Base-by-base conservation (phyloP, 35 echinoderm and acorn worm genomes). In the Chiridota heheva region DNA sequence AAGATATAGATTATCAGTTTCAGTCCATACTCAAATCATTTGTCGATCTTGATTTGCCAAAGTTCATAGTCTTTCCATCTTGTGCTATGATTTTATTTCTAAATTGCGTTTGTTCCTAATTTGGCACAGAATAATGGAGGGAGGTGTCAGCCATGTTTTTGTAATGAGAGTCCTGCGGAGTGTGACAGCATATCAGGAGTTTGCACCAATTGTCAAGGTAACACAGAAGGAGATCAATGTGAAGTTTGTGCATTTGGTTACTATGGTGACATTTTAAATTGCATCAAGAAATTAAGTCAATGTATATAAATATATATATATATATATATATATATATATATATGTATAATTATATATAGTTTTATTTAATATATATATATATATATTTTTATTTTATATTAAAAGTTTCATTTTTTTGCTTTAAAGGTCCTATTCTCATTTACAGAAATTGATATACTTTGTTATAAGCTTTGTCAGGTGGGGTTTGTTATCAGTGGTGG, bases 221-320 rank as follows among this genome's bases (percentile, higher is more conserved):
- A 97, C 53, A 97, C 93, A 18, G 72, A 24, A 0, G 93, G 93
- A 0, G 42, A 36, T 12, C 58, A 63, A 1, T 97, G 93, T 57
- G 88, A 89, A 12, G 73, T 84, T 13, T 97, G 93, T 62, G 51
- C 66, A 29, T 91, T 91, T 84, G 88, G 93, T 42, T 91, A 80
- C 79, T 97, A 84, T 90, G 93, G 93, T 33, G 67, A 59, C 67
- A 97, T 97, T 33, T 79, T 83, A 27, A 84, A 84, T 42, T 97
- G 93, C 66, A 77, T 82, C 78, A 80, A 89, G n/a, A n/a, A n/a
- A n/a, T n/a, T n/a, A n/a, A n/a, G n/a, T n/a, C n/a, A n/a, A n/a
- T n/a, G n/a, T n/a, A n/a, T n/a, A n/a, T n/a, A n/a, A n/a, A n/a
- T n/a, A n/a, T n/a, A n/a, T n/a, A n/a, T n/a, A n/a, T 91, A 80